Evolutionary conservation across 2,113 vertebrate species (phyloP).

Genomic region (Manacus vitellinus): DNA sequence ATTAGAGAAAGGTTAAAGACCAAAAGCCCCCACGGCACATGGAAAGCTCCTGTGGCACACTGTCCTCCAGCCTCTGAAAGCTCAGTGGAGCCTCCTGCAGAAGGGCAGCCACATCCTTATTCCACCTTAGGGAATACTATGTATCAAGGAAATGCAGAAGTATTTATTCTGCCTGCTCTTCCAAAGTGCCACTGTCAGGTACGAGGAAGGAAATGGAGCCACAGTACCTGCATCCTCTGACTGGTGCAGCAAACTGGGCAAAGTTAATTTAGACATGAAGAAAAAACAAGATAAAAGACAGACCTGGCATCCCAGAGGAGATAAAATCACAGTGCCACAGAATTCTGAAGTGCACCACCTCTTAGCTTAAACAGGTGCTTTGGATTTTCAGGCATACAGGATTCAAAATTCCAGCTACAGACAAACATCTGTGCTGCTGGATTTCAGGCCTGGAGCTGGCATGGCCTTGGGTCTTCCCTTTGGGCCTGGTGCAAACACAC

Average conservation of each 20-base stretch:
- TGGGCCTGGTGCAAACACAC: not conserved
- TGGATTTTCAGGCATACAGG: not conserved
- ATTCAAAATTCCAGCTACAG: not conserved
- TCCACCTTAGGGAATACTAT: not conserved
- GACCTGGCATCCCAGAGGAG: not conserved
- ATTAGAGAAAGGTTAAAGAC: not conserved
- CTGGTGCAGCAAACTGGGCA: not conserved
- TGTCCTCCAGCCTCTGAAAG: not conserved
- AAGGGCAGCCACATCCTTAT: not conserved
- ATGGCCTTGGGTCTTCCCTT: not conserved
- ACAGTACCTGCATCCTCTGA: not conserved
- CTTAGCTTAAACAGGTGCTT: not conserved
- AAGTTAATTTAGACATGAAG: not conserved
- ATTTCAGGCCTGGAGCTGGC: not conserved
- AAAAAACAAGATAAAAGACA: not conserved
- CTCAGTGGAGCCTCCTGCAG: not conserved
- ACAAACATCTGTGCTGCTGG: not conserved
- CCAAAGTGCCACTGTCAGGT: not conserved
- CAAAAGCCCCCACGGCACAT: not conserved
- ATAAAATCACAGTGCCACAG: not conserved
- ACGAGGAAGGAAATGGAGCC: fast-evolving
- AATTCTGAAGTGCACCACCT: not conserved
- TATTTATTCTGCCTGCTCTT: not conserved
- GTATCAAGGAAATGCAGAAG: not conserved
- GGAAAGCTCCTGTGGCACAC: not conserved